These are phyloP conservation scores for Aeoliscus strigatus DNA, from an alignment of 2,797 vertebrate species.

Conservation along the genomic window DNA sequence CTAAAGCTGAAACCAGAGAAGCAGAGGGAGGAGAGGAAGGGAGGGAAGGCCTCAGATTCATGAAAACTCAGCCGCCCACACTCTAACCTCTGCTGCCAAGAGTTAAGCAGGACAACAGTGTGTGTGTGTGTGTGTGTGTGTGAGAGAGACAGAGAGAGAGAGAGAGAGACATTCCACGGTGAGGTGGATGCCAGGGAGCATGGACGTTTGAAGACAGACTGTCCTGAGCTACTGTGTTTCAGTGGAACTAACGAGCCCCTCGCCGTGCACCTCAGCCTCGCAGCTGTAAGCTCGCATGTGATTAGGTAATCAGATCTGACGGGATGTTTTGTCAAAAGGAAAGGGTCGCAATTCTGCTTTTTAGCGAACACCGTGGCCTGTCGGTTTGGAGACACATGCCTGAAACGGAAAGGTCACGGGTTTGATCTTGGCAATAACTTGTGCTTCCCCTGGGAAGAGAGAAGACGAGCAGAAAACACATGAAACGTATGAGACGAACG, in stretches of 20 bases:
- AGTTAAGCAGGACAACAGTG: constrained; percentile 48
- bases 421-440: too few relatives aligned
- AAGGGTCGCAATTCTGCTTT: constrained; percentile 21
- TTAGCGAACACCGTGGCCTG: constrained; percentile 6
- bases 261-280: constrained; percentile 34
- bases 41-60: constrained; percentile 61
- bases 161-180: constrained; percentile 58
- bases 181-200: constrained; percentile 58
- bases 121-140: constrained; percentile 36
- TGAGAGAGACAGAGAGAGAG: too few relatives aligned
- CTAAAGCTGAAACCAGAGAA: constrained; percentile 59
- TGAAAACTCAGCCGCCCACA: constrained; percentile 72
- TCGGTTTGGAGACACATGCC: constrained; percentile 21
- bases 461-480: too few relatives aligned
- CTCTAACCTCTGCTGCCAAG: constrained; percentile 59
- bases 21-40: constrained; percentile 22
- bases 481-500: too few relatives aligned
- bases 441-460: too few relatives aligned
- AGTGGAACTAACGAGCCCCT: constrained; percentile 53
- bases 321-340: constrained; percentile 33
- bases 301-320: constrained; percentile 45
- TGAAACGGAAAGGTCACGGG: constrained; percentile 26
- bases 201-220: constrained; percentile 56
- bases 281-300: constrained; percentile 57
- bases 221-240: constrained; percentile 59